Conservation (phyloP, 2,113 vertebrate species). For the Cynoglossus semilaevis region DNA sequence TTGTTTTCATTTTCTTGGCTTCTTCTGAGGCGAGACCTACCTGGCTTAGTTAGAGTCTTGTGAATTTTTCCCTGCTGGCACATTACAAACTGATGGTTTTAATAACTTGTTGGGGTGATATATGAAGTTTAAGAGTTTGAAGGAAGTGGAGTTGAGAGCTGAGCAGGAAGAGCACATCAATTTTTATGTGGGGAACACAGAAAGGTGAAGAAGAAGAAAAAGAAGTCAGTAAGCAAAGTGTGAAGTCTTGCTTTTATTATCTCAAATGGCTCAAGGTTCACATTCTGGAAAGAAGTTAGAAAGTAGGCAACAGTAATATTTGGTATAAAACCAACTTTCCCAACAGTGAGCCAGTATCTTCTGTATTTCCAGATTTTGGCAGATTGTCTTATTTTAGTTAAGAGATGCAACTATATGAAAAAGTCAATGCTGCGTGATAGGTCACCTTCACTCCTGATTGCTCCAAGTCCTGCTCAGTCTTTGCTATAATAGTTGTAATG, state of each 20-base stretch:
- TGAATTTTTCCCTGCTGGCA: conserved; percentile 16
- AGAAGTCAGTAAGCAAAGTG: not conserved
- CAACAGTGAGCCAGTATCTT: too few relatives aligned
- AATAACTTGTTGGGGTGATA: not conserved
- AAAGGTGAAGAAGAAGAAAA: not conserved
- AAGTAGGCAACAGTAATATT: too few relatives aligned
- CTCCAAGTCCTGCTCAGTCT: too few relatives aligned
- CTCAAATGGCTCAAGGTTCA: too few relatives aligned
- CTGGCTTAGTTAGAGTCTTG: conserved; percentile 6
- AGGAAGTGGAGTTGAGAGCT: conserved; percentile 5
- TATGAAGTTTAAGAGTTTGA: conserved; percentile 2
- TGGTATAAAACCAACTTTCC: too few relatives aligned
- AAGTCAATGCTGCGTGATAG: too few relatives aligned
- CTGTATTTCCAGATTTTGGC: too few relatives aligned
- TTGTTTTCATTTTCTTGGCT: conserved; percentile 33
- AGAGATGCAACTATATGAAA: too few relatives aligned
- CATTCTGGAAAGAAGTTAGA: too few relatives aligned
- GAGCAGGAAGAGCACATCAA: conserved; percentile 1
- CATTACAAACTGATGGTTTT: conserved; percentile 2
- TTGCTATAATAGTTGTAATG: too few relatives aligned
- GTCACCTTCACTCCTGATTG: too few relatives aligned
- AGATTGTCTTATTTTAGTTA: too few relatives aligned
- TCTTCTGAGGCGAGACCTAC: conserved; percentile 15
- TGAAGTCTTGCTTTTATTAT: not conserved
- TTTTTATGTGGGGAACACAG: not conserved